These are phyloP conservation scores for Tetranychus truncatus DNA, from an alignment of 2,888 invertebrate genomes.

Conservation along the genomic window DNA sequence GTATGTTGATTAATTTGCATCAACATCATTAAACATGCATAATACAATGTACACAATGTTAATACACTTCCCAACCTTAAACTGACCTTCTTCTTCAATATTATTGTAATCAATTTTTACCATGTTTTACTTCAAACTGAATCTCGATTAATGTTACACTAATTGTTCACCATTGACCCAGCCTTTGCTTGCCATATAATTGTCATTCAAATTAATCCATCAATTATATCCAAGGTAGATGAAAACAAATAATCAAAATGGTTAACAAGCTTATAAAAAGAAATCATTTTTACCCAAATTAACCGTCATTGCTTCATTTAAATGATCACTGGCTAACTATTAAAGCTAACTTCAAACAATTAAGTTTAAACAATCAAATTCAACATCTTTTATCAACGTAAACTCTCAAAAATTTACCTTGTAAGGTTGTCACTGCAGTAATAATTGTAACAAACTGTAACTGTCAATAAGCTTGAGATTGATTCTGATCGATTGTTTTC, in stretches of 20 bases:
- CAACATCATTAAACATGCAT: not conserved
- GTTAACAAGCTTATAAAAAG: not conserved
- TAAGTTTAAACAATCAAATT: not conserved
- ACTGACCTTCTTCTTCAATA: not conserved
- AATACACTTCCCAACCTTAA: not conserved
- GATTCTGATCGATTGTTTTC: slow-evolving; percentile 1
- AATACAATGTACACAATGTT: not conserved
- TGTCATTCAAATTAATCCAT: not conserved
- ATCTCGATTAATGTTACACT: not conserved
- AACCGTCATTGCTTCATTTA: no score
- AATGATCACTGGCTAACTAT: not conserved
- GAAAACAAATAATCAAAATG: slow-evolving; percentile 1
- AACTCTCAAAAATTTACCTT: not conserved
- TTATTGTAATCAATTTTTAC: not conserved
- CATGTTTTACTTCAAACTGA: not conserved
- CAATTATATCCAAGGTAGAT: not conserved
- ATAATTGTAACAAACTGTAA: not conserved
- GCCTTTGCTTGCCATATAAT: not conserved
- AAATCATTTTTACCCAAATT: not conserved
- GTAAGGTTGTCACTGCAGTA: not conserved
- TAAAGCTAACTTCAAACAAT: not conserved
- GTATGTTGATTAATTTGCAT: not conserved
- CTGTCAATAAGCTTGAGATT: not conserved
- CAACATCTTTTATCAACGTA: no score
- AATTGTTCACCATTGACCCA: not conserved